These are phyloP conservation scores for Caradrina clavipalpis DNA, from an alignment of 2,888 invertebrate genomes.

Conservation along the genomic window DNA sequence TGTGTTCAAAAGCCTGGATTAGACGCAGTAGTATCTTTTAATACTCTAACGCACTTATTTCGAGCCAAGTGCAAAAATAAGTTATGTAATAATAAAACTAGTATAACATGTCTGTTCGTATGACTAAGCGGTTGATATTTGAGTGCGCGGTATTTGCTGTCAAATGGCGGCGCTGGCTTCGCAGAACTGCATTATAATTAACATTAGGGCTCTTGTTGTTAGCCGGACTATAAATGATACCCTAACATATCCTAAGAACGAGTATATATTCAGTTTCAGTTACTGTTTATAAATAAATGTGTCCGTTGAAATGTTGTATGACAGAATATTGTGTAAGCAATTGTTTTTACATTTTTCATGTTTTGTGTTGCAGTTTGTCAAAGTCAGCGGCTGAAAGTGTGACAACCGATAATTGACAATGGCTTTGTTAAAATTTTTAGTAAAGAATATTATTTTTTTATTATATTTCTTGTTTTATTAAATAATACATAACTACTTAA, in stretches of 20 bases:
- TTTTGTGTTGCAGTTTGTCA: conserved; percentile 39
- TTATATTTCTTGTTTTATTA: not conserved
- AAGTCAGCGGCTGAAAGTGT: conserved; percentile 1
- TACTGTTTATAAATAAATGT: conserved; percentile 46
- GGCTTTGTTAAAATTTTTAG: not conserved
- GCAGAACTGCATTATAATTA: conserved; percentile 69
- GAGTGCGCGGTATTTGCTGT: conserved; percentile 76
- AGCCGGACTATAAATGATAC: conserved; percentile 52
- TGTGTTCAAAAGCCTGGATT: conserved; percentile 62
- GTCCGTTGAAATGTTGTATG: conserved; percentile 47
- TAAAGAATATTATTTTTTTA: not conserved
- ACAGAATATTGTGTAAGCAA: conserved; percentile 45
- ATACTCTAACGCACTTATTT: conserved; percentile 61
- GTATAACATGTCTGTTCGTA: conserved; percentile 64
- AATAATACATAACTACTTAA: not conserved
- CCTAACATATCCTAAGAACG: conserved; percentile 44
- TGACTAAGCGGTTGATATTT: conserved; percentile 85
- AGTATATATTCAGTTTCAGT: conserved; percentile 28
- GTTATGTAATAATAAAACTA: conserved; percentile 68
- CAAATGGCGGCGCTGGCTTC: conserved; percentile 75
- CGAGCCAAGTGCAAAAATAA: conserved; percentile 68
- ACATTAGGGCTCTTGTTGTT: conserved; percentile 63
- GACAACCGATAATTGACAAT: conserved; percentile 29
- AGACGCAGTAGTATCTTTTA: conserved; percentile 62
- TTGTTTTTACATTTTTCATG: conserved; percentile 44